Percentiles rank a stretch among this genome's conserved stretches.
Conservation (phyloP, 2,888 invertebrate genomes). For the Serrognathus titanus region DNA sequence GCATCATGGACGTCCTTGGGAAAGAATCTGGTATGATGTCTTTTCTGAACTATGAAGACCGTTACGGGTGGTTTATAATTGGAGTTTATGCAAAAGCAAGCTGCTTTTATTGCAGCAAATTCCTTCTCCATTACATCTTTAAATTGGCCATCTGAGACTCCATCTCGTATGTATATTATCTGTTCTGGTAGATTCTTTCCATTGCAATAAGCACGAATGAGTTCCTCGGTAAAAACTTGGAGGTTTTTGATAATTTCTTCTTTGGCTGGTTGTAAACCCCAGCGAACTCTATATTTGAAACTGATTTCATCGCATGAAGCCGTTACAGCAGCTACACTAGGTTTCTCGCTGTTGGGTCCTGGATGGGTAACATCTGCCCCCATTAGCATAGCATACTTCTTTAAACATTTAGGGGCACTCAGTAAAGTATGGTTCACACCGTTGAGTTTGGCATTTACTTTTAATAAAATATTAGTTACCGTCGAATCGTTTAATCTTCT, state of each 20-base stretch:
- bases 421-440: conserved; percentile 66
- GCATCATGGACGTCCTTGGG: conserved; percentile 44
- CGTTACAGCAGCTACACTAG: conserved; percentile 71
- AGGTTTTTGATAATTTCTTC: conserved; percentile 75
- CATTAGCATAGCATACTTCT: conserved; percentile 56
- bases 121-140: conserved; percentile 64
- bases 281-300: conserved; percentile 70
- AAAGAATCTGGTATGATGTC: conserved; percentile 84
- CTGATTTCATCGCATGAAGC: conserved; percentile 68
- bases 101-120: conserved; percentile 64
- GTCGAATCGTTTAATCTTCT: conserved; percentile 57
- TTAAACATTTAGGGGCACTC: conserved; percentile 43
- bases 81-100: conserved; percentile 57
- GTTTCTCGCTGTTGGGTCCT: conserved; percentile 64
- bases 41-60: conserved; percentile 92
- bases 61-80: conserved; percentile 73
- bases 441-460: conserved; percentile 79
- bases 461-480: conserved; percentile 68
- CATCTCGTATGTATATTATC: conserved; percentile 79
- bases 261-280: conserved; percentile 71
- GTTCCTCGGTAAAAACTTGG: conserved; percentile 51
- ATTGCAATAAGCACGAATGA: conserved; percentile 55
- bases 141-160: conserved; percentile 86
- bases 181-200: conserved; percentile 54
- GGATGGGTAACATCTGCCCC: conserved; percentile 95